Evolutionary conservation across 2,113 vertebrate genomes (phyloP), one percentile per base, ranked within the genome.

Genomic region (Dicrurus megarhynchus): DNA sequence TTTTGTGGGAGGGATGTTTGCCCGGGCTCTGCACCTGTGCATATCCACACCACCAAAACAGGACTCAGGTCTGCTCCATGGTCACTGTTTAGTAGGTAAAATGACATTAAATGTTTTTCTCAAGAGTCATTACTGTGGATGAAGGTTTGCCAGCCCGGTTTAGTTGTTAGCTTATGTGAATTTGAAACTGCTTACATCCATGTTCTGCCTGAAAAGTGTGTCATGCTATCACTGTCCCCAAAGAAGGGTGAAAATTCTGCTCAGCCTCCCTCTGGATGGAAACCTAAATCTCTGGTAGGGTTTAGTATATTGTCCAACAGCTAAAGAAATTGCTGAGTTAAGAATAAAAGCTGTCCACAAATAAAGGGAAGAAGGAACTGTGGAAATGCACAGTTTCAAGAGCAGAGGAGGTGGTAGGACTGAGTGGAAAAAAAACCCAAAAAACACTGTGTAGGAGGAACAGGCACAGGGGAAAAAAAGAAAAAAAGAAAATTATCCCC

Each of bases 1-100:
- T 50, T 89, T 60, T 68, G 52, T 24, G 69, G 61, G 32, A 87
- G 17, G 8, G 19, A 9, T 50, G 47, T 10, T 49, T 46, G 46
- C 73, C 65, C 46, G n/a, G 18, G 27, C 47, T 86, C 65, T 84
- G n/a, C 49, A 52, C 6, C 74, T 49, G 7, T 16, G 22, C 0
- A 2, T 17, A 53, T 32, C 28, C 46, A 28, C 30, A 42, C 3
- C 52, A n/a, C 39, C 9, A 0, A 19, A n/a, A 49, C 1, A 3
- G 70, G 10, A 24, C 9, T 20, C 0, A 0, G 41, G 9, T 56
- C 44, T 64, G 49, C 37, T 85, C 37, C 14, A 0, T 24, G 33
- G 26, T 69, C 37, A 18, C 28, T 42, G 61, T 55, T 79, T 11
- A 32, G 37, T 8, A 46, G 13, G 39, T 67, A 67, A 89, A 87